These are phyloP conservation scores for Synergus gifuensis DNA, from an alignment of 2,888 invertebrate species.

Conservation along the genomic window DNA sequence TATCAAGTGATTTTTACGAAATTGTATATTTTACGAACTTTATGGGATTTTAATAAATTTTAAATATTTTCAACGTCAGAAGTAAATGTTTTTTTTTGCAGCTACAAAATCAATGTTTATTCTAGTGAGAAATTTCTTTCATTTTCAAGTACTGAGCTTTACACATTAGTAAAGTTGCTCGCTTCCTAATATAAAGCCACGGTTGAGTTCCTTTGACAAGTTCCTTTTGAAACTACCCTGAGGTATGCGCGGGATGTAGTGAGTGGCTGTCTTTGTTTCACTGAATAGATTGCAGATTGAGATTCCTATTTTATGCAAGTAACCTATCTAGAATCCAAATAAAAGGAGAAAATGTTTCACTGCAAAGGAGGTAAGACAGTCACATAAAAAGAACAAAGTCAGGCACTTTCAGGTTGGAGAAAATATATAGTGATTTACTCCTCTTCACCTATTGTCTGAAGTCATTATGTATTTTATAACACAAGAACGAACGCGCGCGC, in stretches of 20 bases:
- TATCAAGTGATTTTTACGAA: too few species aligned
- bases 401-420: background rate
- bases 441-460: background rate
- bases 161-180: constrained; percentile 20
- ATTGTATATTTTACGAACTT: too few species aligned
- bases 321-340: constrained; percentile 11
- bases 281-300: constrained; percentile 55
- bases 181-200: constrained; percentile 22
- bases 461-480: background rate
- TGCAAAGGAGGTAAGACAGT: background rate
- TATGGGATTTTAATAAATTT: background rate
- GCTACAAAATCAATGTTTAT: constrained; percentile 3
- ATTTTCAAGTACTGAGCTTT: background rate
- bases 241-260: constrained; percentile 51
- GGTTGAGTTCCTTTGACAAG: constrained; percentile 29
- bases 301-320: constrained; percentile 44
- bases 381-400: background rate
- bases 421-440: background rate
- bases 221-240: constrained; percentile 34
- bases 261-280: constrained; percentile 56
- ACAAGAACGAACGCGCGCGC: too few species aligned
- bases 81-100: background rate
- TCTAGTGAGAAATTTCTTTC: background rate
- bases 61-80: background rate
- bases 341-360: constrained; percentile 9